phyloP scores from a whole-genome alignment of 1,140 invertebrate genomes.

The Bradynema listronoti region DNA sequence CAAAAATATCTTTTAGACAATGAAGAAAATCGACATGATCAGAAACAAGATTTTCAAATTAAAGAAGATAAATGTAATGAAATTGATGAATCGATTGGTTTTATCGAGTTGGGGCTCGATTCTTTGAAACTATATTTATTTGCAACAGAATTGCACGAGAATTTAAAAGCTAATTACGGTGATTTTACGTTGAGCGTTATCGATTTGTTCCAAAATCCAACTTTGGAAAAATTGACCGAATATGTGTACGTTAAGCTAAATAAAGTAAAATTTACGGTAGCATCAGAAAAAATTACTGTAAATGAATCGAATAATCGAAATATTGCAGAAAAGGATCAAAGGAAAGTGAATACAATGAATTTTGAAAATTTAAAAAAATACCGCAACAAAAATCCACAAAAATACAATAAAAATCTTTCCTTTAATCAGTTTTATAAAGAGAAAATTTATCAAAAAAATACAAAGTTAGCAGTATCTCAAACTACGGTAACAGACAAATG shows the following conservation, averaged over 20 bases:
- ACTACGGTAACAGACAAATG: no score
- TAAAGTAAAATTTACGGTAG: neutral
- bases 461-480: no score
- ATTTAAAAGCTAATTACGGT: neutral
- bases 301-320: no score
- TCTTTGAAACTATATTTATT: slow-evolving; percentile 24
- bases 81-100: slow-evolving; percentile 9
- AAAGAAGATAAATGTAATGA: neutral
- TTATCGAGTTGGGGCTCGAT: slow-evolving; percentile 36
- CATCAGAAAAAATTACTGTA: no score
- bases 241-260: slow-evolving; percentile 11
- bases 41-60: neutral
- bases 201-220: slow-evolving; percentile 31
- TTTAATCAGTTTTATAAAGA: no score
- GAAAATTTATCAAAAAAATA: no score
- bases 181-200: slow-evolving; percentile 17
- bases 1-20: neutral
- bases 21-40: neutral
- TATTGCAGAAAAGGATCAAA: no score
- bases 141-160: slow-evolving; percentile 7
- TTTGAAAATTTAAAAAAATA: no score
- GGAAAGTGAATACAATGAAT: no score
- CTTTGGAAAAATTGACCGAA: slow-evolving; percentile 6
- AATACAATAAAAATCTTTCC: no score
- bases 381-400: no score